A percentile compares a stretch with the other conserved stretches of the same genome.
These are phyloP conservation scores for Hymenochirus boettgeri DNA, from an alignment of 2,113 vertebrate species.

Conservation along the genomic window DNA sequence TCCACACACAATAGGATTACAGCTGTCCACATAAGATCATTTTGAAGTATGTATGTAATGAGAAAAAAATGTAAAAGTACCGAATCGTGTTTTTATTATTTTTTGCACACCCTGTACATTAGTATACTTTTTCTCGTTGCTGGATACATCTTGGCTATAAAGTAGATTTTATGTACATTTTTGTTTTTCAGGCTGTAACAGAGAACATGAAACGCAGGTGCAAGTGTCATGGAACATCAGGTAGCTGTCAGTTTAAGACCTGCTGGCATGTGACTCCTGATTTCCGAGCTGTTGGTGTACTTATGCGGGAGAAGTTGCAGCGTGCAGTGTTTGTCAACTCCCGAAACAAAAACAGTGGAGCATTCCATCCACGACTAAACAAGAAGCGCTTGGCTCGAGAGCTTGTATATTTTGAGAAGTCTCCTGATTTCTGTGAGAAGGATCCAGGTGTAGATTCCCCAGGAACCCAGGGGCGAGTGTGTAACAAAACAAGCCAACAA, in stretches of 20 bases:
- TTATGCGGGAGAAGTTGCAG: slow-evolving; percentile 73
- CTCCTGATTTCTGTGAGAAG: slow-evolving; percentile 81
- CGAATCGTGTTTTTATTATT: too few relatives aligned
- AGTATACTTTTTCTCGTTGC: too few relatives aligned
- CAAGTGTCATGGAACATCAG: slow-evolving; percentile 87
- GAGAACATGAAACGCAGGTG: slow-evolving; percentile 88
- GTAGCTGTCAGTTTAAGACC: slow-evolving; percentile 91
- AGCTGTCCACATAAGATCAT: too few relatives aligned
- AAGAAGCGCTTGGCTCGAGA: slow-evolving; percentile 72
- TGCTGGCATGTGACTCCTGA: slow-evolving; percentile 87
- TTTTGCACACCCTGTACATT: too few relatives aligned
- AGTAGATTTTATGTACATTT: too few relatives aligned
- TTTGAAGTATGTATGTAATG: too few relatives aligned
- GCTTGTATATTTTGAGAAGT: slow-evolving; percentile 87
- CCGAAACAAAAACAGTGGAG: slow-evolving; percentile 84
- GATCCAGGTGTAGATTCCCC: slow-evolving; percentile 69
- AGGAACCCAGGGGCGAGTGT: slow-evolving; percentile 77
- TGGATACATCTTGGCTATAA: too few relatives aligned
- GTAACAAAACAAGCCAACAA: slow-evolving; percentile 80
- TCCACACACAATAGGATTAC: too few relatives aligned
- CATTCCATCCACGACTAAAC: slow-evolving; percentile 71
- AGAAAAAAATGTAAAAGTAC: too few relatives aligned
- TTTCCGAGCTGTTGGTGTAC: slow-evolving; percentile 75
- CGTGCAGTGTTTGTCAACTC: slow-evolving; percentile 80
- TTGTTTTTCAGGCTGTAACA: slow-evolving; percentile 69